Evolutionary conservation across 2,797 vertebrate genomes (phyloP).

Genomic region (Thripadectes ignobilis): DNA sequence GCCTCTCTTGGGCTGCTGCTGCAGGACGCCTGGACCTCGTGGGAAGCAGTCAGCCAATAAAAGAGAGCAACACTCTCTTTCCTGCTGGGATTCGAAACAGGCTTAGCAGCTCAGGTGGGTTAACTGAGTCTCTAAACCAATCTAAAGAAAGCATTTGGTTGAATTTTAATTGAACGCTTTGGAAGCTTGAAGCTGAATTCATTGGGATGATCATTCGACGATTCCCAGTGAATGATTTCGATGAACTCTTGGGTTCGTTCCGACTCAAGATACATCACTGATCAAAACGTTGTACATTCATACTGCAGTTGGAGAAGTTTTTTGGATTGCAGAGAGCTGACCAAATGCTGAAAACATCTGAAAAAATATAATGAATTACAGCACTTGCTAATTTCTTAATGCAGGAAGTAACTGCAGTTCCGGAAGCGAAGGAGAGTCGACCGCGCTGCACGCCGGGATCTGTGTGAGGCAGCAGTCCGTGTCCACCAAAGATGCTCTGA

Average conservation of each 20-base stretch:
- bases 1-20: slow-evolving; percentile 96
- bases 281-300: background rate
- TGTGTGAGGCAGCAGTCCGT: slow-evolving; percentile 94
- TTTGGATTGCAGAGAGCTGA: background rate
- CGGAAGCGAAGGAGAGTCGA: slow-evolving; percentile 93
- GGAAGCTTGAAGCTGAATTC: background rate
- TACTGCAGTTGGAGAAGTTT: background rate
- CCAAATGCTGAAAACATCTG: background rate
- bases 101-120: slow-evolving; percentile 94
- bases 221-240: background rate
- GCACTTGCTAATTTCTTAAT: background rate
- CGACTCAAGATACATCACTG: background rate
- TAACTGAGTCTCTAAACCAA: background rate
- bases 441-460: slow-evolving; percentile 92
- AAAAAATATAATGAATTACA: background rate
- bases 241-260: background rate
- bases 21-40: slow-evolving; percentile 95
- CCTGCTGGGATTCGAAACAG: slow-evolving; percentile 90
- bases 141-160: background rate
- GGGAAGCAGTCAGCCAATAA: slow-evolving; percentile 95
- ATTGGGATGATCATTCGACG: background rate
- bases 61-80: slow-evolving; percentile 90
- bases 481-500: slow-evolving; percentile 95
- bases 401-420: slow-evolving; percentile 98
- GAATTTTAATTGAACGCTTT: background rate